Conservation (phyloP, 1,140 invertebrate species). For the Euglossa dilemma region DNA sequence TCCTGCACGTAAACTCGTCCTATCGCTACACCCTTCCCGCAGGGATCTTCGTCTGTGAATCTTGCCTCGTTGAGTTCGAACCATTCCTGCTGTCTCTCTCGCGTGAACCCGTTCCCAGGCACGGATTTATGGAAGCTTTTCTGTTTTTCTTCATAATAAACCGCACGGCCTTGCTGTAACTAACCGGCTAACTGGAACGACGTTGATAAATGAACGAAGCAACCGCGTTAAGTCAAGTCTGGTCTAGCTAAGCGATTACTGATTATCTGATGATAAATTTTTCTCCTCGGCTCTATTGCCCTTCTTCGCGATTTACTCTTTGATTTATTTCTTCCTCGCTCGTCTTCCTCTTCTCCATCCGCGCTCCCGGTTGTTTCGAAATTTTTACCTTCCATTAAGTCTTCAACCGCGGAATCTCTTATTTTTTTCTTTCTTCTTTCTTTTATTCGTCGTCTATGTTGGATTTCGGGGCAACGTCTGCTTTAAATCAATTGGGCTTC, state of each 20-base stretch:
- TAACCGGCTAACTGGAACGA: conserved; percentile 57
- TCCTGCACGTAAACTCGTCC: conserved; percentile 35
- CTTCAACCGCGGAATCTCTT: background rate
- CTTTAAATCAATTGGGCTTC: too few relatives aligned
- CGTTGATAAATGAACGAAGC: conserved; percentile 62
- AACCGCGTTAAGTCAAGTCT: conserved; percentile 20
- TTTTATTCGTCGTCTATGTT: background rate
- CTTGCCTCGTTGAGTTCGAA: background rate
- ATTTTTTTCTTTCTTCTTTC: background rate
- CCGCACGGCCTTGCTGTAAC: conserved; percentile 31
- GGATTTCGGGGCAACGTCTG: background rate
- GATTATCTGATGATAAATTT: conserved; percentile 26
- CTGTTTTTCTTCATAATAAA: conserved; percentile 59
- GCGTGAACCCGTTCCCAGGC: conserved; percentile 5
- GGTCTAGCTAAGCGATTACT: conserved; percentile 25
- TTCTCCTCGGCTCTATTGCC: background rate
- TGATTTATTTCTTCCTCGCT: background rate
- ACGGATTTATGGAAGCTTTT: conserved; percentile 63
- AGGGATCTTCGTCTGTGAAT: background rate
- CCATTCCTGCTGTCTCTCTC: background rate
- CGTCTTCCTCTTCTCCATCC: background rate
- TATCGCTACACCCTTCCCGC: background rate
- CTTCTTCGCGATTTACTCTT: background rate
- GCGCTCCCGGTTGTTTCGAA: background rate
- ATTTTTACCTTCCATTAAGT: background rate